Percentiles rank a stretch among this genome's conserved stretches.
These are phyloP conservation scores for Ptyas mucosa DNA, from an alignment of 2,113 vertebrate genomes.

Conservation along the genomic window DNA sequence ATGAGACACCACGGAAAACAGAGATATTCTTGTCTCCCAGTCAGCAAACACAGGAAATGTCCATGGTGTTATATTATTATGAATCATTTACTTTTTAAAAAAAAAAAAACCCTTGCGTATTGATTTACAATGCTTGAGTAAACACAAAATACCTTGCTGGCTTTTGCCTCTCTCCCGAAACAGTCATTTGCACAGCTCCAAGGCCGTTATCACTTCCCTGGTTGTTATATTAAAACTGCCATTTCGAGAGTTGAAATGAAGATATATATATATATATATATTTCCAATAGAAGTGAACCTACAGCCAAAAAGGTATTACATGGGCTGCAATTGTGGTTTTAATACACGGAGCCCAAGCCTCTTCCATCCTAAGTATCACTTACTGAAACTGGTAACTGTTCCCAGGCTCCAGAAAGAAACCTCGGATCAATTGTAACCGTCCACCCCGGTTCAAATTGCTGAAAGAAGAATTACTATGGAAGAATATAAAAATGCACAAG, in stretches of 20 bases:
- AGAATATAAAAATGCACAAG: not conserved
- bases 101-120: not conserved
- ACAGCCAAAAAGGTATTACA: not conserved
- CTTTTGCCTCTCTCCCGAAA: not conserved
- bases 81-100: not conserved
- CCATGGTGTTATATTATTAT: slow-evolving; percentile 22
- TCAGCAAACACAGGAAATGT: slow-evolving; percentile 6
- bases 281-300: not conserved
- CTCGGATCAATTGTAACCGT: not conserved
- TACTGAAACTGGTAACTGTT: not conserved
- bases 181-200: not conserved
- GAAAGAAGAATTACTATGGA: not conserved
- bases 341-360: not conserved
- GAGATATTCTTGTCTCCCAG: slow-evolving; percentile 54
- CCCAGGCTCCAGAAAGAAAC: not conserved
- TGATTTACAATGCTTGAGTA: slow-evolving; percentile 6
- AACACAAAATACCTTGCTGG: not conserved
- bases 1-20: slow-evolving; percentile 47
- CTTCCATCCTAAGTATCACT: not conserved
- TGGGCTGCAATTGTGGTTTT: not conserved
- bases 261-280: not conserved
- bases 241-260: not conserved
- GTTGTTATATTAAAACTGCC: not conserved
- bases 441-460: not conserved
- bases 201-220: not conserved